Evolutionary conservation across 2,888 invertebrate species (phyloP).

Genomic region (Prenolepis imparis): DNA sequence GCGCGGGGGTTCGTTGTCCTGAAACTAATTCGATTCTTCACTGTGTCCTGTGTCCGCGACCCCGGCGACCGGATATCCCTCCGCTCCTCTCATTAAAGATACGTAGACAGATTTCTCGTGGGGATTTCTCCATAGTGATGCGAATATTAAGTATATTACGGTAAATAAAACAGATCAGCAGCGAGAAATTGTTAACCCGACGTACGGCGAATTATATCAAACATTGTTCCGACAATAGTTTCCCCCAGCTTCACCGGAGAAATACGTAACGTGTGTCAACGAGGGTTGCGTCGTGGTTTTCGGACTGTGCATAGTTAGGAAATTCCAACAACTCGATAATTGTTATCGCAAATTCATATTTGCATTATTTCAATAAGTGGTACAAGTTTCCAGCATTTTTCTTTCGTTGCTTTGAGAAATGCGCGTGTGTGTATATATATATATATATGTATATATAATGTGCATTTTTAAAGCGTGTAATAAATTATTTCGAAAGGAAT

Average conservation of each 20-base stretch:
- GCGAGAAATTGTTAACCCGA: slow-evolving; percentile 27
- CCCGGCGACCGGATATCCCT: not conserved
- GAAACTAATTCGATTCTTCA: slow-evolving; percentile 40
- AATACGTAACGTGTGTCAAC: slow-evolving; percentile 36
- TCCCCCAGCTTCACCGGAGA: not conserved
- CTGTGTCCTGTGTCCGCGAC: slow-evolving; percentile 12
- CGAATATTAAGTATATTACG: slow-evolving; percentile 39
- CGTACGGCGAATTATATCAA: slow-evolving; percentile 11
- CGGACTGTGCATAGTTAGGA: slow-evolving; percentile 11
- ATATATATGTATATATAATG: not conserved
- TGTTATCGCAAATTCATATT: not conserved
- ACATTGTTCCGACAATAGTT: slow-evolving; percentile 20
- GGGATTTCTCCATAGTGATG: slow-evolving; percentile 15
- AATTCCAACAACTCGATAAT: slow-evolving; percentile 5
- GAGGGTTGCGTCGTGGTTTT: slow-evolving; percentile 6
- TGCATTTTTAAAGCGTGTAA: not conserved
- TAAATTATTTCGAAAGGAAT: slow-evolving; percentile 26
- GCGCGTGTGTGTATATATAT: not conserved
- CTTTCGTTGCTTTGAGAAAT: not conserved
- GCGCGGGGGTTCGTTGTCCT: slow-evolving; percentile 33
- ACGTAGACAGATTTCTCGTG: slow-evolving; percentile 32
- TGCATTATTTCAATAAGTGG: not conserved
- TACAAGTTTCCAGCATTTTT: not conserved
- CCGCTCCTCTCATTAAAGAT: slow-evolving; percentile 31
- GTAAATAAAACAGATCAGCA: slow-evolving; percentile 31